These are phyloP conservation scores for Trichopoda pennipes DNA, from an alignment of 2,888 invertebrate species.

Conservation along the genomic window DNA sequence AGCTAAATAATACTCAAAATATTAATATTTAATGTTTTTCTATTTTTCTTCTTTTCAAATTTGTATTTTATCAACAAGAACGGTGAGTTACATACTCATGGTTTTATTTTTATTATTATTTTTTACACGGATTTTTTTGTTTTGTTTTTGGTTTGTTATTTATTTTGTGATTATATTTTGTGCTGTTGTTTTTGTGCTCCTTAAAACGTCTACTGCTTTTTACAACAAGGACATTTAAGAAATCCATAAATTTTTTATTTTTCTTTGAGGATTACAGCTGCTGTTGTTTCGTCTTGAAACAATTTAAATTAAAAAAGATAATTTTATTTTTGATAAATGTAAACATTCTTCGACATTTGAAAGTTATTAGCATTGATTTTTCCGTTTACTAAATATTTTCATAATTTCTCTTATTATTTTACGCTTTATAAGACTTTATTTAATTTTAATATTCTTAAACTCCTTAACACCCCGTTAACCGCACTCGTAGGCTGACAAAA, in stretches of 20 bases:
- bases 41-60: too few species aligned
- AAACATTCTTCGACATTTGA: conserved; percentile 10
- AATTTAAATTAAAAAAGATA: background rate
- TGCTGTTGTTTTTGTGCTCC: conserved; percentile 40
- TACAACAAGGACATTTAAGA: conserved; percentile 67
- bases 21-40: background rate
- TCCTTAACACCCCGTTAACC: conserved; percentile 44
- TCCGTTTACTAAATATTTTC: background rate
- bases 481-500: conserved; percentile 57
- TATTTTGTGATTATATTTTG: conserved; percentile 38
- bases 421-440: background rate
- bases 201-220: conserved; percentile 51
- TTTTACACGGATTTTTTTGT: conserved; percentile 1
- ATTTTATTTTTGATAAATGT: background rate
- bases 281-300: background rate
- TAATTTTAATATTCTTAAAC: background rate
- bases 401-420: background rate
- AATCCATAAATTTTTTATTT: conserved; percentile 64
- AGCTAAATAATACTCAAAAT: background rate
- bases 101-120: conserved; percentile 34
- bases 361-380: conserved; percentile 15
- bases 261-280: conserved; percentile 6
- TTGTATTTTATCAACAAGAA: background rate
- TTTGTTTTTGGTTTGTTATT: conserved; percentile 13
- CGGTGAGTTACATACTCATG: background rate